These are phyloP conservation scores for Gortyna flavago DNA, from an alignment of 2,888 invertebrate genomes.

Conservation along the genomic window DNA sequence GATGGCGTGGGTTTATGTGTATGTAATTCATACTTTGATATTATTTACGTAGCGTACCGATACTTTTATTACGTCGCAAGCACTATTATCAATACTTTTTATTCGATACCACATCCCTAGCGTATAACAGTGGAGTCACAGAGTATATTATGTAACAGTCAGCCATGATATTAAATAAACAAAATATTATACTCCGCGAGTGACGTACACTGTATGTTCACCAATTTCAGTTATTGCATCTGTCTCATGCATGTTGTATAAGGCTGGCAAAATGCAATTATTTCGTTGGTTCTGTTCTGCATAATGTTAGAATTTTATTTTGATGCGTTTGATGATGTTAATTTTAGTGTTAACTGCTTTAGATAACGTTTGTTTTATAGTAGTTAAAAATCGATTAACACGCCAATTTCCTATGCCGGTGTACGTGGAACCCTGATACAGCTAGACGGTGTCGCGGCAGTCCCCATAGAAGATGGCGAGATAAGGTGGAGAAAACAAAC, in stretches of 20 bases:
- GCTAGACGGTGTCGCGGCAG: too few relatives aligned
- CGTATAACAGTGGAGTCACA: not conserved
- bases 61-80: not conserved
- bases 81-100: not conserved
- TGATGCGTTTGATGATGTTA: slow-evolving; percentile 19
- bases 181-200: slow-evolving; percentile 64
- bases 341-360: not conserved
- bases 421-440: too few relatives aligned
- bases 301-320: slow-evolving; percentile 56
- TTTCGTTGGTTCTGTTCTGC: slow-evolving; percentile 66
- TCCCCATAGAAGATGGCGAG: too few relatives aligned
- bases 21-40: not conserved
- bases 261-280: slow-evolving; percentile 73
- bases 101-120: not conserved
- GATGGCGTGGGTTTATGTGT: not conserved
- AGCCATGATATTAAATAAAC: slow-evolving; percentile 69
- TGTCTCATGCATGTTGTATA: slow-evolving; percentile 76
- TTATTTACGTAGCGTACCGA: not conserved
- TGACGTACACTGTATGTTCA: slow-evolving; percentile 44
- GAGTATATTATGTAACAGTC: slow-evolving; percentile 37
- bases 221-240: slow-evolving; percentile 74
- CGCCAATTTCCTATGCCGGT: too few relatives aligned
- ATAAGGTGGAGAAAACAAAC: too few relatives aligned
- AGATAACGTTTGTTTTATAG: not conserved
- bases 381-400: not conserved